Evolutionary conservation across 1,140 invertebrate species (phyloP), one percentile per base, ranked within the genome.

Genomic region (Euwallacea fornicatus): DNA sequence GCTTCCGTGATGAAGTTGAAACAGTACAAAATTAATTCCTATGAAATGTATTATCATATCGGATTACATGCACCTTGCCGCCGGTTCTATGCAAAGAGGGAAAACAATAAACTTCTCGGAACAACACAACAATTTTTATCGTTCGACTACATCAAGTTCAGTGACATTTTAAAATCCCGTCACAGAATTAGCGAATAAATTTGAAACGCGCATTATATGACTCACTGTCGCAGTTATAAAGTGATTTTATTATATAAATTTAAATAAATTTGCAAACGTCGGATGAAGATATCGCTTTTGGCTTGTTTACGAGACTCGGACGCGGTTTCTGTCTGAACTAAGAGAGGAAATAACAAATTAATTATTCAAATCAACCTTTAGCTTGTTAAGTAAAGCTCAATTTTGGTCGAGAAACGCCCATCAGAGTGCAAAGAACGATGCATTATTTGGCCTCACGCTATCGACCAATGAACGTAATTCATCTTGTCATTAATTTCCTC

Each of bases 61-160:
- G 42, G 42, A 66, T 69, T 62, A 69, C 47, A 69, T 69, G 59
- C 56, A 61, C 66, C 66, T 69, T 69, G 46, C 56, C 43, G 21
- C 47, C 7, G 10, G 6, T n/a, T 33, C 16, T 47, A 42, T 69
- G 16, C 21, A 33, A 33, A 33, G 21, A 33, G 21, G 21, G 21
- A 65, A 64, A 71, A 71, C 69, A 71, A 71, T 66, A 71, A 67
- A 66, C 42, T 71, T 71, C 69, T 71, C 63, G 69, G 69, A 71
- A 71, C 13, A 58, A 13, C 16, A 55, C 68, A 70, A 63, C 21
- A 55, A 60, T 71, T 64, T 71, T 71, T 71, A 66, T 71, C 62
- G 62, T 60, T 69, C 62, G 42, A 61, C 69, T 50, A 42, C 62
- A 66, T 66, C 69, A 71, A 66, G 69, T 71, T 71, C 69, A 71